A percentile compares a stretch with the other conserved stretches of the same genome.
phyloP scores from a whole-genome alignment of 1,140 invertebrate genomes.

The Macrosteles quadrilineatus region DNA sequence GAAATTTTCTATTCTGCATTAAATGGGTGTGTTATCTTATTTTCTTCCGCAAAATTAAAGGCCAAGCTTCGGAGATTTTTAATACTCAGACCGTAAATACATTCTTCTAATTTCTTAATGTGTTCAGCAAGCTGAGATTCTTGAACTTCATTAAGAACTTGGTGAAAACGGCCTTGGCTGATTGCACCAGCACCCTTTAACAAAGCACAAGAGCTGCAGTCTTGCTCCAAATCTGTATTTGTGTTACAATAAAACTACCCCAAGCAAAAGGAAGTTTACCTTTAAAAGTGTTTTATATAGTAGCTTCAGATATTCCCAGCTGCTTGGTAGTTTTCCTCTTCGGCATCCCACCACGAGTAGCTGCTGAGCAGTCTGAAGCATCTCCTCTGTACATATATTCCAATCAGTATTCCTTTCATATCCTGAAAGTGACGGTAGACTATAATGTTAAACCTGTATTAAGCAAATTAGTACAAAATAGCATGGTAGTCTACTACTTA shows the following conservation, averaged over 20 bases:
- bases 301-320: slow-evolving; percentile 4
- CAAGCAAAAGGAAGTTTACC: background rate
- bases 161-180: background rate
- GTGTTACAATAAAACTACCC: background rate
- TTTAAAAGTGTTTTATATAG: background rate
- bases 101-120: background rate
- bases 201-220: background rate
- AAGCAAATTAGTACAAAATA: too few species aligned
- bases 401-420: slow-evolving; percentile 6
- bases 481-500: background rate
- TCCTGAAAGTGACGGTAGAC: background rate
- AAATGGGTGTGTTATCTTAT: background rate
- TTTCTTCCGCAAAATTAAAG: slow-evolving; percentile 1
- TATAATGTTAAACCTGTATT: background rate
- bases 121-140: background rate
- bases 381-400: background rate
- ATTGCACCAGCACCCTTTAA: background rate
- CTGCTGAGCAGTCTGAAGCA: background rate
- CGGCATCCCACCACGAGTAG: background rate
- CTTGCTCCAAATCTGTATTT: background rate
- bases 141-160: background rate
- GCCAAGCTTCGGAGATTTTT: background rate
- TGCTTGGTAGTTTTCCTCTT: slow-evolving; percentile 13
- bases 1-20: background rate
- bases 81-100: background rate